A percentile compares a stretch with the other conserved stretches of the same genome.
These are phyloP conservation scores for Scaptomyza parva DNA, from an alignment of 2,888 invertebrate genomes.

Conservation along the genomic window DNA sequence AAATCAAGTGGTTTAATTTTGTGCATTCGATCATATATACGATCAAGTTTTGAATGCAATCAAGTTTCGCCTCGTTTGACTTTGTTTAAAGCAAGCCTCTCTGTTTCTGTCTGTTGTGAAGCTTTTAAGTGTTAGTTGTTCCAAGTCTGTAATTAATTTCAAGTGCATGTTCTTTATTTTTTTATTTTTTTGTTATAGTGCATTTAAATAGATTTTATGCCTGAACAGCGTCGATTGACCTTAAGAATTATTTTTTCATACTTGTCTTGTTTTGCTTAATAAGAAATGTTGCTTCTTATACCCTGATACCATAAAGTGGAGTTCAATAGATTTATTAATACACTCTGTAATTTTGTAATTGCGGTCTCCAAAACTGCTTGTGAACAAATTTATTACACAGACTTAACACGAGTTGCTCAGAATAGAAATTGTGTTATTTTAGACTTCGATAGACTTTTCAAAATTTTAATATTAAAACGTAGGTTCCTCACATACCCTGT, in stretches of 20 bases:
- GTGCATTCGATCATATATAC: constrained; percentile 35
- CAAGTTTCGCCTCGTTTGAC: constrained; percentile 45
- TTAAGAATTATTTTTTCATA: neutral
- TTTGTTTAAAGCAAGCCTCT: constrained; percentile 6
- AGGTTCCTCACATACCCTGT: too few species aligned
- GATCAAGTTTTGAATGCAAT: constrained; percentile 51
- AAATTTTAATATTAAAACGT: too few species aligned
- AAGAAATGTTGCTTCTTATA: too few species aligned
- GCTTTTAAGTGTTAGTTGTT: constrained; percentile 1
- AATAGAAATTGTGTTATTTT: too few species aligned
- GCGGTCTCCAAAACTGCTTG: too few species aligned
- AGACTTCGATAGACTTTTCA: too few species aligned
- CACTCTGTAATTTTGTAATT: too few species aligned
- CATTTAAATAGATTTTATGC: neutral
- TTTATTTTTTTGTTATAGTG: neutral
- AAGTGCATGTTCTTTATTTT: constrained; percentile 2
- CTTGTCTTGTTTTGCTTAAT: too few species aligned
- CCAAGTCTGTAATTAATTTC: neutral
- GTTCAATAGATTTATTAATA: too few species aligned
- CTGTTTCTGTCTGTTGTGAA: neutral
- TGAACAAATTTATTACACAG: too few species aligned
- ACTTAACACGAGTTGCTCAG: too few species aligned
- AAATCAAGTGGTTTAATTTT: constrained; percentile 52
- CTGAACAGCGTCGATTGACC: neutral
- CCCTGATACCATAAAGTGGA: too few species aligned